These are phyloP conservation scores for Onychomys arenicola DNA, from an alignment of 2,797 vertebrate genomes.

Conservation along the genomic window DNA sequence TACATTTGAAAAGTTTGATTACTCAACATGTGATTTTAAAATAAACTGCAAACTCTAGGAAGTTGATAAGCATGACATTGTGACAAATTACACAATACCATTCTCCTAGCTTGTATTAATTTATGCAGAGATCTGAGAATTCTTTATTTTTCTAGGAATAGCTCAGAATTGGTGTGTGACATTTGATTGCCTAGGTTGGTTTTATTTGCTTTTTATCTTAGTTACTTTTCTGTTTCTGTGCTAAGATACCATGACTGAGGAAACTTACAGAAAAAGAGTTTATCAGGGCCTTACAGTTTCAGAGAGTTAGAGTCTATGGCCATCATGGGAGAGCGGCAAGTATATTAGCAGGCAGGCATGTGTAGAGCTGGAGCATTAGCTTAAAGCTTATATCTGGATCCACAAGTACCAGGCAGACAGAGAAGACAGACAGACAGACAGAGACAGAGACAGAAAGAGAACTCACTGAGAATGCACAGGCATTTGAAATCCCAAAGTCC, in stretches of 20 bases:
- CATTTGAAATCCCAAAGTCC: background rate
- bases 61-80: conserved; percentile 56
- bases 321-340: too few relatives aligned
- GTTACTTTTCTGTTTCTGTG: conserved; percentile 34
- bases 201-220: background rate
- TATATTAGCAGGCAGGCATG: background rate
- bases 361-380: background rate
- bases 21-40: background rate
- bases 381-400: too few relatives aligned
- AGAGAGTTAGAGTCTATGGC: too few relatives aligned
- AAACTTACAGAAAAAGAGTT: background rate
- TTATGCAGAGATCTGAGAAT: background rate
- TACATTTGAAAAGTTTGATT: conserved; percentile 55
- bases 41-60: background rate
- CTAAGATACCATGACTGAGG: background rate
- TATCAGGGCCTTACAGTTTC: background rate
- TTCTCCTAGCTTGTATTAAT: background rate
- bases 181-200: background rate
- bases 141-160: background rate
- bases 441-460: background rate
- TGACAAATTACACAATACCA: background rate
- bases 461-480: background rate
- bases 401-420: background rate
- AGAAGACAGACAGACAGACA: too few relatives aligned
- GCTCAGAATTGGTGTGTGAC: background rate